Conservation (phyloP, 2,797 vertebrate genomes). For the Buceros bicornis region DNA sequence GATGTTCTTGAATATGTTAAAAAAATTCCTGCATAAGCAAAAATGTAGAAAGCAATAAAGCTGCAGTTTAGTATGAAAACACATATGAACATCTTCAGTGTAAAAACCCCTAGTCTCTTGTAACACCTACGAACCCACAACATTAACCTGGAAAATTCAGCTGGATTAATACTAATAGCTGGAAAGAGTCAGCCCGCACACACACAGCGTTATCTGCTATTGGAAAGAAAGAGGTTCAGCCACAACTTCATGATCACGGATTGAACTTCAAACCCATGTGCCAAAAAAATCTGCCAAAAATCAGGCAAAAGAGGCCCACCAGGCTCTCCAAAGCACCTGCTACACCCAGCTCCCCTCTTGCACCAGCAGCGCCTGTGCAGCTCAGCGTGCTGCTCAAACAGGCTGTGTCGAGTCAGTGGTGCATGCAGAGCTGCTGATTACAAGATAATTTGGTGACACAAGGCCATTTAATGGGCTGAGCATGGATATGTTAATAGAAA, state of each 20-base stretch:
- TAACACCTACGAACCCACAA: neutral
- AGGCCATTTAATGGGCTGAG: neutral
- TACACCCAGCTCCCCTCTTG: neutral
- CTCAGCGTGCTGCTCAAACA: neutral
- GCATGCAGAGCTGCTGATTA: neutral
- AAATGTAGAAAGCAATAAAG: neutral
- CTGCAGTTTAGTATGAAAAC: neutral
- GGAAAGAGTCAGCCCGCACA: too few species aligned
- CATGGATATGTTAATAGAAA: neutral
- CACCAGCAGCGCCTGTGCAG: accelerated
- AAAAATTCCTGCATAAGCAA: neutral
- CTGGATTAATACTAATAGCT: neutral
- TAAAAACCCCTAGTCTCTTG: neutral
- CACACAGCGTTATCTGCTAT: too few species aligned
- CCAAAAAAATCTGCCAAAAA: neutral
- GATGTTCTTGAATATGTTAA: neutral
- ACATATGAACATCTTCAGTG: neutral
- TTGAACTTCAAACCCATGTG: accelerated
- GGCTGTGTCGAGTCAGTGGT: neutral
- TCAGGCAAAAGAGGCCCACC: accelerated
- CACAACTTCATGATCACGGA: neutral
- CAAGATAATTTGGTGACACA: neutral
- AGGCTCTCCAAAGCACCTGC: neutral
- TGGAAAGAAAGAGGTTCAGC: too few species aligned
- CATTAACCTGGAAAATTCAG: neutral